Conservation (phyloP, 2,888 invertebrate species). For the Plutella xylostella region DNA sequence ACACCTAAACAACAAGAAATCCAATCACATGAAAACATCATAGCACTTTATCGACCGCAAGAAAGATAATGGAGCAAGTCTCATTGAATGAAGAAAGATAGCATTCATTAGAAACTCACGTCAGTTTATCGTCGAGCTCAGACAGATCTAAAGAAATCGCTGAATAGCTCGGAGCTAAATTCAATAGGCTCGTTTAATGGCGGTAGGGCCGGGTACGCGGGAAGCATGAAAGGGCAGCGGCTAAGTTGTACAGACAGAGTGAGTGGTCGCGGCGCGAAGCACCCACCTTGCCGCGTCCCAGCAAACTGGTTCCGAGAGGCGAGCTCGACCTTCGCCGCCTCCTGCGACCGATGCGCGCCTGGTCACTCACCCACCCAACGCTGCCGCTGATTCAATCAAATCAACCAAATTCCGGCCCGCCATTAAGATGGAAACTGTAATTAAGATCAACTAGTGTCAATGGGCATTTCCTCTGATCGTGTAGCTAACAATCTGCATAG, state of each 20-base stretch:
- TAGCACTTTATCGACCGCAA: background rate
- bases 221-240: constrained; percentile 58
- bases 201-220: constrained; percentile 55
- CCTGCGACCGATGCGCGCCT: constrained; percentile 49
- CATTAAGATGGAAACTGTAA: background rate
- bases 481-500: too few species aligned
- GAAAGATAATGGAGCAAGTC: too few species aligned
- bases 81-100: constrained; percentile 5
- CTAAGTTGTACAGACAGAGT: constrained; percentile 44
- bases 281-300: constrained; percentile 61
- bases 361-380: constrained; percentile 47
- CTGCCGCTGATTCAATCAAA: constrained; percentile 47
- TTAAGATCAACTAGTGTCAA: constrained; percentile 4
- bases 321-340: constrained; percentile 52
- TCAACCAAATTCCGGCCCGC: constrained; percentile 19
- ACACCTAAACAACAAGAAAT: too few species aligned
- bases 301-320: constrained; percentile 52
- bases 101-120: background rate
- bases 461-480: background rate
- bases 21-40: too few species aligned
- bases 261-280: constrained; percentile 32
- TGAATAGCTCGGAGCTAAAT: constrained; percentile 26
- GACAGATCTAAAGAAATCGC: constrained; percentile 16
- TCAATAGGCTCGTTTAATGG: constrained; percentile 58
- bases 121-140: background rate